These are phyloP conservation scores for Orchestia grillus DNA, from an alignment of 1,140 invertebrate genomes.

Conservation along the genomic window DNA sequence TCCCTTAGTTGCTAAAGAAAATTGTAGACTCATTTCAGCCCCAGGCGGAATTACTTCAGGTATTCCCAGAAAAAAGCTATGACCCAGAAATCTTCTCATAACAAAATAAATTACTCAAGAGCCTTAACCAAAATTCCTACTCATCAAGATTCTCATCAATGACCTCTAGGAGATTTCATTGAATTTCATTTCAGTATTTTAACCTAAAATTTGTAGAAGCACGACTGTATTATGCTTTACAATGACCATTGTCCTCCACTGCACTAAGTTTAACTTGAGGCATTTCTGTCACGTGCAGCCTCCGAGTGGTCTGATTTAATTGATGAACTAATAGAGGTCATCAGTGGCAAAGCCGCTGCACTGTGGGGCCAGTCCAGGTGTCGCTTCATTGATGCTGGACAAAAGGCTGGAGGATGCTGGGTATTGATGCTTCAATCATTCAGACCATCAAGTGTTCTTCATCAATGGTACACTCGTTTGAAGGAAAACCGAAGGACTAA, in stretches of 20 bases:
- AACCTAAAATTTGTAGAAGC: neutral
- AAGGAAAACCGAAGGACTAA: neutral
- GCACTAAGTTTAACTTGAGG: neutral
- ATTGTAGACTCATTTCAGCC: too few species aligned
- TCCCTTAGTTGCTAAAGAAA: too few species aligned
- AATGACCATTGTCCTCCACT: neutral
- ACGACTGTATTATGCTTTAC: neutral
- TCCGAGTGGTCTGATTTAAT: neutral
- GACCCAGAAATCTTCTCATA: too few species aligned
- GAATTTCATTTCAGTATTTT: too few species aligned
- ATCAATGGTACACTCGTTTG: neutral
- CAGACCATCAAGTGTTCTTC: neutral
- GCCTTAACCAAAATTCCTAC: too few species aligned
- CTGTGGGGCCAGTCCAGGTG: neutral
- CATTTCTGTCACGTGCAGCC: neutral
- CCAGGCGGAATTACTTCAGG: too few species aligned
- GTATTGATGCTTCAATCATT: neutral
- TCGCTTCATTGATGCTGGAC: neutral
- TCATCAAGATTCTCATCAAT: too few species aligned
- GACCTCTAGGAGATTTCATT: too few species aligned
- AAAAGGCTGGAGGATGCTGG: too few species aligned
- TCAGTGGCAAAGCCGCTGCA: neutral
- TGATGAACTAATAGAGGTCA: neutral
- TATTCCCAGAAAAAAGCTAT: too few species aligned
- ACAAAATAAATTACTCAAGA: too few species aligned